Evolutionary conservation across 2,113 vertebrate genomes (phyloP).

Genomic region (Osmerus mordax): DNA sequence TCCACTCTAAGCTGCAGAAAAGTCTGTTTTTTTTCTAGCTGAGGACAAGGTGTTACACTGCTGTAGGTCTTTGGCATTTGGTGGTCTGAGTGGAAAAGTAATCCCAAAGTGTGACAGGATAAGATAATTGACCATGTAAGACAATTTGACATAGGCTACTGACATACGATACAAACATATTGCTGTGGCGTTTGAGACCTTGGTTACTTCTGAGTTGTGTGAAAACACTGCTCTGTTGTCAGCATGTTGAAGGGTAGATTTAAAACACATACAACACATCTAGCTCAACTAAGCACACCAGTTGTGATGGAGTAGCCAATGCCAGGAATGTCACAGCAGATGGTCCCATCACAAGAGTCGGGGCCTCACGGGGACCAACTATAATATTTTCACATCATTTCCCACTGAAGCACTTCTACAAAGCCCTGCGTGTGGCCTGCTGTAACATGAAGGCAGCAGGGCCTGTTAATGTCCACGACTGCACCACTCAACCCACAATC

Average conservation of each 20-base stretch:
- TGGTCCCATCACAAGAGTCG: constrained; percentile 30
- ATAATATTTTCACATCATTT: constrained; percentile 50
- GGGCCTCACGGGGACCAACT: constrained; percentile 36
- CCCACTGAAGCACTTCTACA: constrained; percentile 26
- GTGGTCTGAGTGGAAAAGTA: neutral
- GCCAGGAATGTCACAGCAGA: constrained; percentile 3
- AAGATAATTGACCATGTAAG: neutral
- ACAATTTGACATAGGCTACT: neutral
- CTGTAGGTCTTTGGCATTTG: neutral
- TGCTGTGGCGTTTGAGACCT: neutral
- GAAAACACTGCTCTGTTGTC: too few species aligned
- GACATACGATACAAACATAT: neutral
- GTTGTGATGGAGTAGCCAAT: neutral
- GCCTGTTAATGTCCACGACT: constrained; percentile 57
- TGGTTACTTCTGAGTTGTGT: neutral
- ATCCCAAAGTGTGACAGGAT: neutral
- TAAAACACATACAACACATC: too few species aligned
- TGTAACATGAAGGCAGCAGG: constrained; percentile 39
- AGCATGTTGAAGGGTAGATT: too few species aligned
- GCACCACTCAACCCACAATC: constrained; percentile 43
- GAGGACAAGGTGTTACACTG: constrained; percentile 15
- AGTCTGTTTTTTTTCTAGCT: constrained; percentile 21
- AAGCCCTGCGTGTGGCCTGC: constrained; percentile 35
- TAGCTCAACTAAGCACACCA: neutral
- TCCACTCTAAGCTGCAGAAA: constrained; percentile 35